Evolutionary conservation across 1,140 invertebrate genomes (phyloP), one percentile per base, ranked within the genome.

Genomic region (Antheraea mylitta): DNA sequence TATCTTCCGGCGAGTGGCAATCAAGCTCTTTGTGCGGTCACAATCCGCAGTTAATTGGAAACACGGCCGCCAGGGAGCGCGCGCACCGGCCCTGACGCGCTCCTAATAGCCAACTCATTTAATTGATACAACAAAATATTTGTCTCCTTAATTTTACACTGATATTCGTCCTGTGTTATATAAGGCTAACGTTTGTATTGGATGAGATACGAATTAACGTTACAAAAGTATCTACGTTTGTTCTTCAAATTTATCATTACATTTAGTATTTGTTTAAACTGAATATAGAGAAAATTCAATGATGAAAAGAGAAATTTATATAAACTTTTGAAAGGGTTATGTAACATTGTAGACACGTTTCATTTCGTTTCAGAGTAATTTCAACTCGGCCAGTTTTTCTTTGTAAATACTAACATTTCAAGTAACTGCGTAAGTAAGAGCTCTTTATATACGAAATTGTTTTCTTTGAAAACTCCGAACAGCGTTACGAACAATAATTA

Each of bases 81-180:
- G 45, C 9, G 16, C 45, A 53, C 11, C 11, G 45, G 13, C 9
- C 16, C 11, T 5, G 6, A 13, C 45, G 45, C 45, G 0, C 45
- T 13, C 11, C 45, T 53, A 53, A 53, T 53, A 16, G 11, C 45
- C 45, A 53, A 30, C 63, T 16, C 66, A 18, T 64, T 66, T 69
- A 69, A 69, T 69, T 65, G 68, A 37, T 65, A 69, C 68, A 65
- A 62, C 63, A 58, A 19, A 22, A 61, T 11, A 66, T 69, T 69
- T 61, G 16, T 11, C 58, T 0, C 45, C 0, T 53, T 13, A 7
- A 53, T 16, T 53, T 53, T 53, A 53, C 16, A n/a, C 45, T 53
- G 16, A 53, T 53, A 53, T 53, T 53, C 45, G 16, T 53, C 45
- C 16, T 9, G 1, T 53, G 16, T 53, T 53, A 53, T 0, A 53